phyloP scores from a whole-genome alignment of 1,140 invertebrate genomes.

The Bombyx mori region DNA sequence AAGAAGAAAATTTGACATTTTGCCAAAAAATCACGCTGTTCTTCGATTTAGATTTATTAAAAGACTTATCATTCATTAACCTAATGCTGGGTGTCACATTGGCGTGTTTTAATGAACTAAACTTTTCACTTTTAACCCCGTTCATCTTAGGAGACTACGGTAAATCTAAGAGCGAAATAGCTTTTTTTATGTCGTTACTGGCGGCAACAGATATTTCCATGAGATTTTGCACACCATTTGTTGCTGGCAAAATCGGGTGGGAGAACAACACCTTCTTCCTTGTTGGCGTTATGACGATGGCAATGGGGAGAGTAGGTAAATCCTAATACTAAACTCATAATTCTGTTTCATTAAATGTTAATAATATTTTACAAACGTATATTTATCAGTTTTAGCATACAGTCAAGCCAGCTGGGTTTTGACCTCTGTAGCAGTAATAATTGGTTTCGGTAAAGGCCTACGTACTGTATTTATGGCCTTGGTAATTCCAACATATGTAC shows the following conservation, averaged over 20 bases:
- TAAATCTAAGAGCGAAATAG: constrained; percentile 72
- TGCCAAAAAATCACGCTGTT: constrained; percentile 71
- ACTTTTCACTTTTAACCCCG: constrained; percentile 79
- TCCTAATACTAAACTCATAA: constrained; percentile 4
- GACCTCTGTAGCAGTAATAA: constrained; percentile 70
- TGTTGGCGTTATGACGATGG: constrained; percentile 75
- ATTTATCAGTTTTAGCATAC: constrained; percentile 61
- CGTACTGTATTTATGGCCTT: constrained; percentile 78
- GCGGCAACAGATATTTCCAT: constrained; percentile 73
- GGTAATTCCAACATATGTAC: constrained; percentile 76
- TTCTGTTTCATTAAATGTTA: neutral
- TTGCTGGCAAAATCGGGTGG: constrained; percentile 76
- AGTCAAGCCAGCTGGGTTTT: constrained; percentile 57
- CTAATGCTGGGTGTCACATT: constrained; percentile 75
- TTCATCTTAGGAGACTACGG: constrained; percentile 77
- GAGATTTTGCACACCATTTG: constrained; percentile 75
- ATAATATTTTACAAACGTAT: constrained; percentile 1
- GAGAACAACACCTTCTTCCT: constrained; percentile 79
- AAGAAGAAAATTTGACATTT: constrained; percentile 55
- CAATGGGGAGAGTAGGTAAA: constrained; percentile 76
- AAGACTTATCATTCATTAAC: constrained; percentile 77
- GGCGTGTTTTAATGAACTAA: constrained; percentile 78
- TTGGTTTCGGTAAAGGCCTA: constrained; percentile 76
- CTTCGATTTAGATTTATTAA: constrained; percentile 77
- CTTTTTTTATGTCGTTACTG: constrained; percentile 74